These are phyloP conservation scores for Apostichopus californicus DNA, from an alignment of 35 echinoderm and acorn worm genomes.

Conservation along the genomic window DNA sequence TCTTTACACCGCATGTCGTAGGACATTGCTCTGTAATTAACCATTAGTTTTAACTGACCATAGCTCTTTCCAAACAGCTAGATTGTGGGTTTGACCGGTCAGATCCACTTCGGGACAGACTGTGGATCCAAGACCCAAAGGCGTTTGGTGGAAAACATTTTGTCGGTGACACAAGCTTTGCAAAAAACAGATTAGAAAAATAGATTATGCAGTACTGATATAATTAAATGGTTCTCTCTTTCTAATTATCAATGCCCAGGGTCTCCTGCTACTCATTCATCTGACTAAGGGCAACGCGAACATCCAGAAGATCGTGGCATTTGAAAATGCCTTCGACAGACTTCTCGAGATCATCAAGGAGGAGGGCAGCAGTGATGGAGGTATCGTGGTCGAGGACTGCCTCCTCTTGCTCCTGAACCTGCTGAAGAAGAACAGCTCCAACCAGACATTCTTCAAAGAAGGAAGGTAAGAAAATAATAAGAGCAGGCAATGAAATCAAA, in stretches of 20 bases:
- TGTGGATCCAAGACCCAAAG: too few relatives aligned
- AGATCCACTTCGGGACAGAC: too few relatives aligned
- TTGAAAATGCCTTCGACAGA: constrained; percentile 97
- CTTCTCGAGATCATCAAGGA: constrained; percentile 93
- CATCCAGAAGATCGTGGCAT: constrained; percentile 99
- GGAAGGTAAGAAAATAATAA: constrained; percentile 74
- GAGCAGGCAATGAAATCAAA: background rate
- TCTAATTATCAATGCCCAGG: constrained; percentile 35
- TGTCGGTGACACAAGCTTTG: too few relatives aligned
- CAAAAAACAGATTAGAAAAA: too few relatives aligned
- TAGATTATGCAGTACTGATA: too few relatives aligned
- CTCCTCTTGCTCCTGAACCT: constrained; percentile 85
- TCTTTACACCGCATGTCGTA: too few relatives aligned
- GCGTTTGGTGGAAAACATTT: too few relatives aligned
- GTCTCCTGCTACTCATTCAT: constrained; percentile 78
- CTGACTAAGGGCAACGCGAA: constrained; percentile 92
- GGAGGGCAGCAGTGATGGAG: constrained; percentile 93
- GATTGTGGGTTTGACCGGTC: too few relatives aligned
- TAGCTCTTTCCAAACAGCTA: too few relatives aligned
- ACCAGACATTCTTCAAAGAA: constrained; percentile 97
- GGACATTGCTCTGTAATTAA: too few relatives aligned
- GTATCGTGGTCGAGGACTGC: constrained; percentile 97
- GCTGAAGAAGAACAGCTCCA: constrained; percentile 97
- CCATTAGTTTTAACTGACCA: too few relatives aligned
- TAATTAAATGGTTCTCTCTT: too few relatives aligned